Percentiles rank a stretch among this genome's conserved stretches.
phyloP scores from a whole-genome alignment of 2,888 invertebrate genomes.

The Adelphocoris suturalis region DNA sequence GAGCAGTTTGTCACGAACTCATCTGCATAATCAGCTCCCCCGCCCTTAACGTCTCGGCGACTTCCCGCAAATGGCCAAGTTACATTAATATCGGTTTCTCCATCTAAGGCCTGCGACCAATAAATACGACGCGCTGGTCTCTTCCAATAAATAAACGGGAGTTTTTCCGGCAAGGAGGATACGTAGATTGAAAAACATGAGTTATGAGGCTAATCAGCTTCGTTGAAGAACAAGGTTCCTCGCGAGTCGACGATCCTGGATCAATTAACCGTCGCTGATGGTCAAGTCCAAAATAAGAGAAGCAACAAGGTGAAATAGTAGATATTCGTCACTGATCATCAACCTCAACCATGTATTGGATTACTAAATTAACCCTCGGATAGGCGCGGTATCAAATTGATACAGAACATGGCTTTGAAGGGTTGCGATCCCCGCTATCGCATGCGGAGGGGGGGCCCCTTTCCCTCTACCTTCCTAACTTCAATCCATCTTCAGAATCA shows the following conservation, averaged over 20 bases:
- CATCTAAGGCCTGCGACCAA: conserved; percentile 23
- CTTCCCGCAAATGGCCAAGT: conserved; percentile 49
- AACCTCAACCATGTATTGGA: too few relatives aligned
- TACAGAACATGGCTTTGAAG: too few relatives aligned
- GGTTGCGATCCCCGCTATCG: too few relatives aligned
- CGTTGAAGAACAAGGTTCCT: background rate
- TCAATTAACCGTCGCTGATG: background rate
- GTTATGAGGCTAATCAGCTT: background rate
- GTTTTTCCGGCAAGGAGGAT: background rate
- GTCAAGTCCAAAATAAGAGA: background rate
- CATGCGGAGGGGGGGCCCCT: too few relatives aligned
- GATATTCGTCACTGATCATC: too few relatives aligned
- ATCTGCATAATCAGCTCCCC: conserved; percentile 60
- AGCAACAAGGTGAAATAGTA: background rate
- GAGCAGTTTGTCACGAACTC: conserved; percentile 66
- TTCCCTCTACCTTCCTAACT: too few relatives aligned
- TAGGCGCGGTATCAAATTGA: too few relatives aligned
- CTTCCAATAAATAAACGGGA: conserved; percentile 21
- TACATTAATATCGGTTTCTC: conserved; percentile 41
- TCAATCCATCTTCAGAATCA: too few relatives aligned
- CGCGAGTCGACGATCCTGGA: background rate
- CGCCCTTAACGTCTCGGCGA: background rate
- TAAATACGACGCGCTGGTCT: background rate
- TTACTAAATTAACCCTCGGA: too few relatives aligned
- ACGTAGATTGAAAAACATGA: conserved; percentile 19